Evolutionary conservation across 2,888 invertebrate genomes (phyloP).

Genomic region (Torymus aiolomorphi): DNA sequence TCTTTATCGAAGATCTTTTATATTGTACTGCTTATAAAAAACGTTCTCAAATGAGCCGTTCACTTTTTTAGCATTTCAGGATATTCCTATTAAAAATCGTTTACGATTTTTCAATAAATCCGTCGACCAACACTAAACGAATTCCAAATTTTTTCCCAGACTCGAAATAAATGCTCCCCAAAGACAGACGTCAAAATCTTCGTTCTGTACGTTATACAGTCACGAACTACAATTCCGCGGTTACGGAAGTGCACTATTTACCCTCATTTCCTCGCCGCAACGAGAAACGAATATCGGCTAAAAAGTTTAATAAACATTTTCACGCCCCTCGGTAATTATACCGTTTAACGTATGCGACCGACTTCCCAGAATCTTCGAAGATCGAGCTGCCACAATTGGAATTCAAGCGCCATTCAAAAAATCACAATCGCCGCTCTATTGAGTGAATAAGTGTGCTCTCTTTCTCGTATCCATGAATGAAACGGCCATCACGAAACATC

Average conservation of each 20-base stretch:
- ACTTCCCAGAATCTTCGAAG: slow-evolving; percentile 24
- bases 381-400: slow-evolving; percentile 33
- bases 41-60: too few relatives aligned
- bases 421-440: slow-evolving; percentile 39
- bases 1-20: neutral
- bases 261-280: neutral
- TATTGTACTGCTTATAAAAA: too few relatives aligned
- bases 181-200: too few relatives aligned
- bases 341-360: neutral
- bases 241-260: neutral
- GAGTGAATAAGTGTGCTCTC: neutral
- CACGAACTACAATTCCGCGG: neutral
- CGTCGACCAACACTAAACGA: too few relatives aligned
- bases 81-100: too few relatives aligned
- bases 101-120: too few relatives aligned
- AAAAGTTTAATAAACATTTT: slow-evolving; percentile 34
- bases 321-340: slow-evolving; percentile 25
- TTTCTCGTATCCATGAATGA: slow-evolving; percentile 30
- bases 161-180: too few relatives aligned
- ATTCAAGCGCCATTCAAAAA: slow-evolving; percentile 55
- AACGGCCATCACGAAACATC: slow-evolving; percentile 16
- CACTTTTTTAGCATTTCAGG: too few relatives aligned
- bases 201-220: too few relatives aligned
- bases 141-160: too few relatives aligned
- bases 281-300: neutral